These are phyloP conservation scores for Mesorhabditis belari DNA, from an alignment of 2,888 invertebrate species.

Conservation along the genomic window DNA sequence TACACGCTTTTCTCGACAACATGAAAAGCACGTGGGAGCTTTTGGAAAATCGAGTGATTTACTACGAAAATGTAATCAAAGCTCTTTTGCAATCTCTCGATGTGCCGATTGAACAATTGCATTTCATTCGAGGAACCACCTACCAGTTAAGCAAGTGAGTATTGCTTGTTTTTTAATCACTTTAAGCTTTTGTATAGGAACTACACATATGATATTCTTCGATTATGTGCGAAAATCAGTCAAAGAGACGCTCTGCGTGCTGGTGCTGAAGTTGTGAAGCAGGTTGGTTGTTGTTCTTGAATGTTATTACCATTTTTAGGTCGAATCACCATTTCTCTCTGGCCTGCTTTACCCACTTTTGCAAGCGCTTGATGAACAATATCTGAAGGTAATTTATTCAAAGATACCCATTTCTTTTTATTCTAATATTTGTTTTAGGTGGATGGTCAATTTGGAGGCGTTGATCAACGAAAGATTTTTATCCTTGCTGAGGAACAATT, in stretches of 20 bases:
- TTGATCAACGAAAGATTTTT: conserved; percentile 98
- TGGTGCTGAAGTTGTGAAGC: conserved; percentile 98
- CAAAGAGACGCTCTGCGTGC: conserved; percentile 98
- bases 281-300: conserved; percentile 58
- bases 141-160: conserved; percentile 76
- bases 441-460: conserved; percentile 99
- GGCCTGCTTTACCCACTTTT: conserved; percentile 83
- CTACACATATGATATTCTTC: conserved; percentile 69
- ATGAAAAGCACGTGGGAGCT: conserved; percentile 99
- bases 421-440: too few relatives aligned
- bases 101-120: conserved; percentile 86
- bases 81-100: conserved; percentile 85
- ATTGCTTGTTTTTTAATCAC: conserved; percentile 57
- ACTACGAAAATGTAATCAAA: conserved; percentile 89
- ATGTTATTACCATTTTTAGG: conserved; percentile 10
- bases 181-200: conserved; percentile 71
- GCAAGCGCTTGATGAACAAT: conserved; percentile 88
- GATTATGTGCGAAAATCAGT: conserved; percentile 80
- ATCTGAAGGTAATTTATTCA: conserved; percentile 65
- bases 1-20: conserved; percentile 96
- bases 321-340: conserved; percentile 86
- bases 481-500: conserved; percentile 88
- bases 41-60: conserved; percentile 76
- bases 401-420: conserved; percentile 60
- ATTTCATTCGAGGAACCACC: conserved; percentile 87